phyloP scores from a whole-genome alignment of 1,140 invertebrate species.

The Agrilus planipennis region DNA sequence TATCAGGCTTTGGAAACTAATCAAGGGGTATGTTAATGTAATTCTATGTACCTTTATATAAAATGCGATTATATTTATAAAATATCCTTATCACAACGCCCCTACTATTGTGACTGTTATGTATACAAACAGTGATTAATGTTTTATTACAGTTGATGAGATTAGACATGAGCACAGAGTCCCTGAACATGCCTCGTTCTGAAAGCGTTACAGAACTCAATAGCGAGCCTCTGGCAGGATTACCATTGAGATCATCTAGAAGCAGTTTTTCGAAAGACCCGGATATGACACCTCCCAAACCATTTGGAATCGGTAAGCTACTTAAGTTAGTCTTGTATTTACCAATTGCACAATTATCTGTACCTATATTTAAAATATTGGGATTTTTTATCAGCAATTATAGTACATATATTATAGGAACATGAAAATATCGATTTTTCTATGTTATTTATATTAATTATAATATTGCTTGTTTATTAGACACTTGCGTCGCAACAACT shows the following conservation, averaged over 20 bases:
- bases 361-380: too few relatives aligned
- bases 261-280: constrained; percentile 40
- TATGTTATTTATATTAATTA: too few relatives aligned
- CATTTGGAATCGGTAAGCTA: constrained; percentile 70
- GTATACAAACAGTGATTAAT: background rate
- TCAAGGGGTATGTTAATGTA: constrained; percentile 32
- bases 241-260: constrained; percentile 25
- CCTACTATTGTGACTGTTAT: background rate
- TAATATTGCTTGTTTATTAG: too few relatives aligned
- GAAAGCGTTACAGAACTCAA: constrained; percentile 74
- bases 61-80: background rate
- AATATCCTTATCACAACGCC: background rate
- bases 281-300: constrained; percentile 49
- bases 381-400: too few relatives aligned
- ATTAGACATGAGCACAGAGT: constrained; percentile 64
- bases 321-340: too few relatives aligned
- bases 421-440: too few relatives aligned
- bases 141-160: constrained; percentile 56
- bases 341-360: too few relatives aligned
- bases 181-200: constrained; percentile 58
- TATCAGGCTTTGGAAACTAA: constrained; percentile 32
- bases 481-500: too few relatives aligned
- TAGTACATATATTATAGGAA: too few relatives aligned
- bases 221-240: constrained; percentile 35
- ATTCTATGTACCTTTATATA: too few relatives aligned